Base-by-base conservation (phyloP, 2,888 invertebrate species). In the Drosophila setosimentum region DNA sequence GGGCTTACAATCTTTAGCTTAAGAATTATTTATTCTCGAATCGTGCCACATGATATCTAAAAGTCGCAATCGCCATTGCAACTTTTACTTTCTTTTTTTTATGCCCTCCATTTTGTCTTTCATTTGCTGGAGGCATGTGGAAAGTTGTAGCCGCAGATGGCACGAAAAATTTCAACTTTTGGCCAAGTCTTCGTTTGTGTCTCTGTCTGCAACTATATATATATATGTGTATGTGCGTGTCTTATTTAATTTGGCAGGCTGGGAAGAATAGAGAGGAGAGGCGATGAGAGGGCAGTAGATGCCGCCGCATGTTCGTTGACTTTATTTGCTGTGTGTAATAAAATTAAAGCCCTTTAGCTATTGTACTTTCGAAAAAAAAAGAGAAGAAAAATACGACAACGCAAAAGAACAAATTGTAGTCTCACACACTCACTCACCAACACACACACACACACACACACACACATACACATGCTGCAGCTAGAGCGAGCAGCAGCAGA, bases 261-360 rank as follows among this genome's bases (percentile, higher is more conserved):
- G 51, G n/a, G 73, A 32, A 18, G 53, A 21, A 51, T 27, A 35
- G 42, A 24, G 53, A 21, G 21, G 16, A 54, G 40, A 8, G 29
- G 21, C 1, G 24, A 40, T 42, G 16, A 11, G 7, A 45, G 21
- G 16, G 16, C 16, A 27, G 45, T 54, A 73, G 61, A 58, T 63
- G 76, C 80, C 80, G 72, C 80, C 89, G 82, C 88, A 80, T 87
- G 86, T 87, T 83, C 88, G 88, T 86, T 82, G 90, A 87, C 86
- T 87, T 87, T 89, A 87, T 89, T 87, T 89, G 86, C 78, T 87
- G 83, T 84, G 77, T 87, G 89, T 89, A 87, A 87, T 87, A 87
- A 87, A 87, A 87, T 87, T 87, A 87, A 89, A 89, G 86, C 90
- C 86, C 90, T 87, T 87, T 87, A 89, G 86, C 88, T 87, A 89